Evolutionary conservation across 2,888 invertebrate species (phyloP).

Genomic region (Hedychridium roseum): DNA sequence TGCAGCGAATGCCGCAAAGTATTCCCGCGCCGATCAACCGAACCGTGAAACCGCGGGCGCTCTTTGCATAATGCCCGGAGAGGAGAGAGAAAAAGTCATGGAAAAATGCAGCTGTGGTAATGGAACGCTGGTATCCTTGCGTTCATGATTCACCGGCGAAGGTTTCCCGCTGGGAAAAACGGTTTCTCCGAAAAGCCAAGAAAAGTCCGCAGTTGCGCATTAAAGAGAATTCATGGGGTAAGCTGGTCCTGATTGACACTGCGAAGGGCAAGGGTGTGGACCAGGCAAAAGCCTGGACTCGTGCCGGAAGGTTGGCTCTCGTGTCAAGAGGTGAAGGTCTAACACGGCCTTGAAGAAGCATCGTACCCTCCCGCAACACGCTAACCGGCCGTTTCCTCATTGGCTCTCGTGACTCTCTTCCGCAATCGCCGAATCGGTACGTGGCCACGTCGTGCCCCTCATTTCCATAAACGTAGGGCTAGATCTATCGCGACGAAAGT

Average conservation of each 20-base stretch:
- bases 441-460: not conserved
- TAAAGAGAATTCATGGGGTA: too few species aligned
- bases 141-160: constrained; percentile 2
- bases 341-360: constrained; percentile 52
- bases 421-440: constrained; percentile 20
- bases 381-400: constrained; percentile 35
- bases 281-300: too few species aligned
- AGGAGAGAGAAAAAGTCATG: constrained; percentile 31
- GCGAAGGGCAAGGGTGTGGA: too few species aligned
- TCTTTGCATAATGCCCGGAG: constrained; percentile 23
- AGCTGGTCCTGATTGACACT: too few species aligned
- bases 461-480: not conserved
- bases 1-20: constrained; percentile 7
- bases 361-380: constrained; percentile 36
- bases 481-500: constrained; percentile 5
- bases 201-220: too few species aligned
- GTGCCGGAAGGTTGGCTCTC: too few species aligned
- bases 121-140: constrained; percentile 8
- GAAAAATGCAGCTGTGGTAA: constrained; percentile 15
- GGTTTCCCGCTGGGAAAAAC: constrained; percentile 4
- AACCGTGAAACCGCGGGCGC: constrained; percentile 44
- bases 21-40: constrained; percentile 22
- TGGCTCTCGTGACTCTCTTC: constrained; percentile 35
- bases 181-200: too few species aligned
- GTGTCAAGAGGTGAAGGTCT: constrained; percentile 58